Percentiles rank a stretch among this genome's conserved stretches.
These are phyloP conservation scores for Ichneumon xanthorius DNA, from an alignment of 2,888 invertebrate species.

Conservation along the genomic window DNA sequence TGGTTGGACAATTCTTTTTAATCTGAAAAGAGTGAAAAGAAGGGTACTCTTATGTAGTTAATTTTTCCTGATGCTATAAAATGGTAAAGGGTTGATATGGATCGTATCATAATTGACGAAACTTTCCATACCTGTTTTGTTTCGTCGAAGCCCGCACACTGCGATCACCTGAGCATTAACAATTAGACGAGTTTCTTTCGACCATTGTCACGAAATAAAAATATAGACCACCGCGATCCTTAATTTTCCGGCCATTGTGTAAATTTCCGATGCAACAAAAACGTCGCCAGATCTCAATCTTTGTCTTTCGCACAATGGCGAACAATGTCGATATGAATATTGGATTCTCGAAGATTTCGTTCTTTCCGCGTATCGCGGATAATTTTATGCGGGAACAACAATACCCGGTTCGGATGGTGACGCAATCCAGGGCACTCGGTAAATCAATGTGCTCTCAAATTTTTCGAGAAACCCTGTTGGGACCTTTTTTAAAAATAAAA, in stretches of 20 bases:
- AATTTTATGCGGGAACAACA: not conserved
- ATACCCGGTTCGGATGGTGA: not conserved
- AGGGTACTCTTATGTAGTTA: too few species aligned
- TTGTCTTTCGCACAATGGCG: not conserved
- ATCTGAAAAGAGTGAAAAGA: too few species aligned
- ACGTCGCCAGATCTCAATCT: slow-evolving; percentile 55
- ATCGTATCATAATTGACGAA: too few species aligned
- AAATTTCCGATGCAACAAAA: slow-evolving; percentile 23
- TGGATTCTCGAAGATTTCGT: slow-evolving; percentile 45
- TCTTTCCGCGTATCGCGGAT: slow-evolving; percentile 11
- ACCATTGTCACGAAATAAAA: slow-evolving; percentile 48
- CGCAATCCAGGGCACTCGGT: not conserved
- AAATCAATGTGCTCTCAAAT: not conserved
- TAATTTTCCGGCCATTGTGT: slow-evolving; percentile 32
- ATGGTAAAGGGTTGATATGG: too few species aligned
- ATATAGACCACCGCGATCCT: not conserved
- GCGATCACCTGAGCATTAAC: slow-evolving; percentile 52
- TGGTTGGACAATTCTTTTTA: too few species aligned
- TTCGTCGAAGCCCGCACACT: not conserved
- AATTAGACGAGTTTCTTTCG: slow-evolving; percentile 33
- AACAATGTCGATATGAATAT: slow-evolving; percentile 11
- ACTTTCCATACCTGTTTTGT: not conserved
- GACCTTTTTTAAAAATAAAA: not conserved
- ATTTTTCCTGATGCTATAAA: too few species aligned
- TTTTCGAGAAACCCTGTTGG: not conserved